phyloP scores from a whole-genome alignment of 2,888 invertebrate genomes.

The Exephanes ischioxanthus region DNA sequence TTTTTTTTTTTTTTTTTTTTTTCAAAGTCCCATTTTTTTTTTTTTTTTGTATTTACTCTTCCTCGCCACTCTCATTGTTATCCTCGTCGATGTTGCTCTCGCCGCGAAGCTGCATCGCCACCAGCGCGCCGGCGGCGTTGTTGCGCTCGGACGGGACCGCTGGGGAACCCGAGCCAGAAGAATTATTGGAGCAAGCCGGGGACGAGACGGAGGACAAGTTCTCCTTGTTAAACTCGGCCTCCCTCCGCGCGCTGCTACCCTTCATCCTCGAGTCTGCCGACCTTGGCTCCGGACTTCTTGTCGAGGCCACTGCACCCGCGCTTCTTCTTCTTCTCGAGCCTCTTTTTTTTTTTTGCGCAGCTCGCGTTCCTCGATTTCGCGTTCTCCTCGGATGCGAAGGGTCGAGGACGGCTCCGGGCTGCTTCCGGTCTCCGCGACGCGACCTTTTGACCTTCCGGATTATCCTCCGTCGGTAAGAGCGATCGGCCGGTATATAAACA shows the following conservation, averaged over 20 bases:
- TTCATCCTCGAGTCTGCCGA: slow-evolving; percentile 75
- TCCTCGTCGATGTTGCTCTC: slow-evolving; percentile 40
- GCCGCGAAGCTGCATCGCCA: slow-evolving; percentile 17
- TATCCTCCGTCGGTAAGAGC: no score
- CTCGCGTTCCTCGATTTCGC: background rate
- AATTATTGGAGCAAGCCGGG: slow-evolving; percentile 57
- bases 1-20: background rate
- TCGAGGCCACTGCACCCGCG: slow-evolving; percentile 55
- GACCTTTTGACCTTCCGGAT: no score
- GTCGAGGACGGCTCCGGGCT: no score
- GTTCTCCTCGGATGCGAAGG: background rate
- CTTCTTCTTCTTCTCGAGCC: slow-evolving; percentile 30
- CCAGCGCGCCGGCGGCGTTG: slow-evolving; percentile 8
- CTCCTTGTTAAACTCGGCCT: slow-evolving; percentile 62
- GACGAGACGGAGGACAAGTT: slow-evolving; percentile 56
- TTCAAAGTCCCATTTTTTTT: background rate
- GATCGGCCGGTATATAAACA: no score
- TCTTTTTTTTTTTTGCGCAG: slow-evolving; percentile 5
- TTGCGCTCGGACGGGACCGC: slow-evolving; percentile 25
- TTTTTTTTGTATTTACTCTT: slow-evolving; percentile 71
- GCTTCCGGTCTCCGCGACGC: no score
- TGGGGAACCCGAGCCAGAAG: slow-evolving; percentile 46
- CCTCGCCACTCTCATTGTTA: slow-evolving; percentile 68
- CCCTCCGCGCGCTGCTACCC: slow-evolving; percentile 27
- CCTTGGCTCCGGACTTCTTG: slow-evolving; percentile 74